A percentile compares a stretch with the other conserved stretches of the same genome.
phyloP scores from a whole-genome alignment of 2,113 vertebrate genomes.

The Cephalophus harveyi region DNA sequence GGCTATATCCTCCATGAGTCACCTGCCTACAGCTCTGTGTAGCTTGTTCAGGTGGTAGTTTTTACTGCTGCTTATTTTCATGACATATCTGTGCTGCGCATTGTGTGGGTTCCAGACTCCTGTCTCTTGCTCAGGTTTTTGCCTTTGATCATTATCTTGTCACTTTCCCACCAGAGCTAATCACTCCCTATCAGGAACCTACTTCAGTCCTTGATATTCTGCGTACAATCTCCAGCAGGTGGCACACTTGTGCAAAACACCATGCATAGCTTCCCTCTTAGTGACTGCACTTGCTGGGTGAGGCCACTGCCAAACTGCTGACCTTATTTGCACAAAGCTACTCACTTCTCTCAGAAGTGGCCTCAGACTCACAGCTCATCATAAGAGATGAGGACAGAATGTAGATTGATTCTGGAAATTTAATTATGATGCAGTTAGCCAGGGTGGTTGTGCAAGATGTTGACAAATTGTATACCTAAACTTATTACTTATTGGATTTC shows the following conservation, averaged over 20 bases:
- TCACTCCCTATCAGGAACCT: background rate
- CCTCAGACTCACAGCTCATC: background rate
- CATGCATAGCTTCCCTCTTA: background rate
- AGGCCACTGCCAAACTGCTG: background rate
- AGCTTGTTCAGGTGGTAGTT: background rate
- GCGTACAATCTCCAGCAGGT: background rate
- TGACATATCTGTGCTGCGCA: background rate
- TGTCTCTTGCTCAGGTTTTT: background rate
- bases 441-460: background rate
- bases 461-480: background rate
- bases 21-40: background rate
- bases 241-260: background rate
- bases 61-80: background rate
- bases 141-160: background rate
- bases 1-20: background rate
- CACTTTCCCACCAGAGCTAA: background rate
- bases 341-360: background rate
- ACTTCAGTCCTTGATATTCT: background rate
- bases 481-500: background rate
- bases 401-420: background rate
- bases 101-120: background rate
- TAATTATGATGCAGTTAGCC: background rate
- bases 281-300: background rate
- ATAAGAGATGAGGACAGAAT: background rate
- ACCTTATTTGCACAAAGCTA: background rate